Percentiles rank a stretch among this genome's conserved stretches.
phyloP scores from a whole-genome alignment of 2,113 vertebrate genomes.

The Tupaia chinensis region DNA sequence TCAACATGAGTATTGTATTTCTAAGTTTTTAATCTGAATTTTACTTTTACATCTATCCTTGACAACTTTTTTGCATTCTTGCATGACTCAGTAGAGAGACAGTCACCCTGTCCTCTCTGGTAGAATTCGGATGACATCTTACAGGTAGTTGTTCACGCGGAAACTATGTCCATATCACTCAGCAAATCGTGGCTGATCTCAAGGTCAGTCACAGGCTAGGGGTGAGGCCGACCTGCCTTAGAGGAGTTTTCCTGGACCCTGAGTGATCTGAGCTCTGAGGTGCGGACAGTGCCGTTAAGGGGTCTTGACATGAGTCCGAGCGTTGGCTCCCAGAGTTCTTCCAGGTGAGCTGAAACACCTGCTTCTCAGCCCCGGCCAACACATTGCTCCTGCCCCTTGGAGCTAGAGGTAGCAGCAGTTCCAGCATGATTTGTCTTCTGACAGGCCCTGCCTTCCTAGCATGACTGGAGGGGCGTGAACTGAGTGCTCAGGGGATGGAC shows the following conservation, averaged over 20 bases:
- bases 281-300: background rate
- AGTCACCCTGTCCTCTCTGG: background rate
- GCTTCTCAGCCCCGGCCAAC: background rate
- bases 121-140: background rate
- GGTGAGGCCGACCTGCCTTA: background rate
- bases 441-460: conserved; percentile 18
- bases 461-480: background rate
- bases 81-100: background rate
- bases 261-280: background rate
- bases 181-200: background rate
- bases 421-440: conserved; percentile 28
- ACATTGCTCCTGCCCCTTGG: background rate
- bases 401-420: conserved; percentile 19
- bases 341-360: background rate
- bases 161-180: background rate
- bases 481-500: background rate
- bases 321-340: background rate
- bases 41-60: background rate
- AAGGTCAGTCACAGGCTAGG: background rate
- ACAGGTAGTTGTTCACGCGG: background rate
- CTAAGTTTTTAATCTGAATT: background rate
- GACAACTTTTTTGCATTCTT: background rate
- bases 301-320: background rate
- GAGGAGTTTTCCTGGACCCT: background rate
- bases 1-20: background rate